Evolutionary conservation across 2,888 invertebrate species (phyloP), one percentile per base, ranked within the genome.

Genomic region (Andricus curvator): DNA sequence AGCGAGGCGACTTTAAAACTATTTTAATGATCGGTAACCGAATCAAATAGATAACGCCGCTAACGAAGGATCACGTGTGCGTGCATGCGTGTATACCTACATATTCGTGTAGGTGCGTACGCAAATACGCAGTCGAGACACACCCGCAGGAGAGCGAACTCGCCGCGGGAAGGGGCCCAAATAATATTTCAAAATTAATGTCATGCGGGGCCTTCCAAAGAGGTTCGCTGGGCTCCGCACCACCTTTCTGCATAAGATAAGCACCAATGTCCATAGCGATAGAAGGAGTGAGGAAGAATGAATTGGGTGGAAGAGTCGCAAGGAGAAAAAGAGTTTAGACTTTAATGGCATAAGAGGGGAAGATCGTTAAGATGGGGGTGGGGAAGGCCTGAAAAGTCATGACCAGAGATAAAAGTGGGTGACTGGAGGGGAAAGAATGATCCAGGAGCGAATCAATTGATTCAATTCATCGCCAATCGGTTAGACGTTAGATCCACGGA

Each of bases 181-280:
- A 91, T 90, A 91, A 91, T 91, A 91, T 90, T 91, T 91, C 88
- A 91, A 91, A 91, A 91, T 91, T 91, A 91, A 91, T 88, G 89
- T 89, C 88, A 89, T 88, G 88, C 88, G 87, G 87, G 84, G 85
- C 84, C 86, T 85, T 86, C 86, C 86, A 89, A 88, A 88, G 86
- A 85, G 86, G 86, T 84, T 84, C 85, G 86, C 83, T 85, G 86
- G 84, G 80, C 56, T 51, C 20, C 70, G 15, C 44, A 48, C 25
- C 48, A 68, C 66, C 66, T 66, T 37, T 66, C 22, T 66, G 66
- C 37, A 37, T n/a, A 66, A 66, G 66, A 66, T 66, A 66, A 66
- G 66, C 41, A 66, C 66, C 66, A n/a, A 41, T 66, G n/a, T 9
- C 77, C 76, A 79, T 77, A 60, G 80, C 78, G 62, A 22, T 13